Conservation (phyloP, 2,113 vertebrate species). For the Cathartes aura region DNA sequence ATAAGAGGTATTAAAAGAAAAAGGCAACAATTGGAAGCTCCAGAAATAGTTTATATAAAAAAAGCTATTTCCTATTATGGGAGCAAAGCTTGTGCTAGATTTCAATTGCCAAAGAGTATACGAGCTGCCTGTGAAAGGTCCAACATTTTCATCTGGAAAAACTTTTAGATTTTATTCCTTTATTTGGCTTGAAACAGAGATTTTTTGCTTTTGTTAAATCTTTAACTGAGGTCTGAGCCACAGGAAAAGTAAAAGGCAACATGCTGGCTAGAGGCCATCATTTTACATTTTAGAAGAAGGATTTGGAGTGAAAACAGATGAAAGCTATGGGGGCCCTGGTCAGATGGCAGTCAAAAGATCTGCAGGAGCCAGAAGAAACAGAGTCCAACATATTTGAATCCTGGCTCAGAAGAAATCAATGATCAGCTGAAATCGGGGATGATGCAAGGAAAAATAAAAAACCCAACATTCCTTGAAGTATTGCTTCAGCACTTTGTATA, state of each 20-base stretch:
- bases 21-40: neutral
- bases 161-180: slow-evolving; percentile 32
- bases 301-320: slow-evolving; percentile 56
- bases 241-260: slow-evolving; percentile 49
- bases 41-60: slow-evolving; percentile 20
- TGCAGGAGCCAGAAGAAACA: slow-evolving; percentile 30
- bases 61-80: neutral
- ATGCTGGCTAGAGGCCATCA: slow-evolving; percentile 45
- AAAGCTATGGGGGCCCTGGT: slow-evolving; percentile 44
- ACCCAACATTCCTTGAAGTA: neutral
- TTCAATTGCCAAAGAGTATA: slow-evolving; percentile 31
- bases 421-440: slow-evolving; percentile 11
- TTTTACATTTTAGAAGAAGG: slow-evolving; percentile 55
- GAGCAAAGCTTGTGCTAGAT: slow-evolving; percentile 10
- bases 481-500: neutral
- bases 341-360: slow-evolving; percentile 52
- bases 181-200: slow-evolving; percentile 43
- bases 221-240: slow-evolving; percentile 38
- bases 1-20: neutral
- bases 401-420: slow-evolving; percentile 22
- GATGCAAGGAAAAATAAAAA: neutral
- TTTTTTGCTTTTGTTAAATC: slow-evolving; percentile 56
- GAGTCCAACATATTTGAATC: slow-evolving; percentile 11
- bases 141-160: slow-evolving; percentile 51
- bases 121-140: slow-evolving; percentile 2